Conservation (phyloP, 2,797 vertebrate species). For the Syngnathus acus region DNA sequence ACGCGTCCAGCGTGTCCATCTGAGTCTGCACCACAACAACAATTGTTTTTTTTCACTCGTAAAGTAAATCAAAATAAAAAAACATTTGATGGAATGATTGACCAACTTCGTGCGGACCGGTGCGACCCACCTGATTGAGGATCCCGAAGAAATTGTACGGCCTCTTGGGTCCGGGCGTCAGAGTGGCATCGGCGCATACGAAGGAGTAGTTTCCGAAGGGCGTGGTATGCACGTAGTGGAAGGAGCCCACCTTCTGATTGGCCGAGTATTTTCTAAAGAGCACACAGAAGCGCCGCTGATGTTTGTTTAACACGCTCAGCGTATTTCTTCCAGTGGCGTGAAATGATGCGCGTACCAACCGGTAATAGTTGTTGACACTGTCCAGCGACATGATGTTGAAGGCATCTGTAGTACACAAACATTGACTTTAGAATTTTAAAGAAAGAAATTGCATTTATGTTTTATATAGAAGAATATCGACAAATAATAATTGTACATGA, state of each 20-base stretch:
- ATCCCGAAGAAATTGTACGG: slow-evolving; percentile 97
- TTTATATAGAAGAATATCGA: too few species aligned
- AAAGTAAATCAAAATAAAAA: background rate
- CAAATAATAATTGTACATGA: too few species aligned
- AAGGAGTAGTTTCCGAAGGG: slow-evolving; percentile 96
- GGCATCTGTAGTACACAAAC: slow-evolving; percentile 71
- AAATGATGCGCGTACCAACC: slow-evolving; percentile 65
- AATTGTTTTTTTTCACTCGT: background rate
- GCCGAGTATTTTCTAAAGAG: slow-evolving; percentile 86
- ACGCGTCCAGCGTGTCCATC: slow-evolving; percentile 76
- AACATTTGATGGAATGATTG: background rate
- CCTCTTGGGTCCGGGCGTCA: slow-evolving; percentile 88
- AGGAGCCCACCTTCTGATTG: slow-evolving; percentile 83
- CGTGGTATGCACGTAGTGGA: slow-evolving; percentile 85
- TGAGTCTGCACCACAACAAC: slow-evolving; percentile 67
- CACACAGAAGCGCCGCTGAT: background rate
- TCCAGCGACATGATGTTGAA: slow-evolving; percentile 88
- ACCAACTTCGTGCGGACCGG: background rate
- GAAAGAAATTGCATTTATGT: too few species aligned
- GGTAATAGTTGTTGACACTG: slow-evolving; percentile 89
- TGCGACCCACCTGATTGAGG: slow-evolving; percentile 76
- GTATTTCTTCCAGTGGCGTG: background rate
- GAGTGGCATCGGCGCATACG: slow-evolving; percentile 87
- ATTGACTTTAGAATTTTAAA: background rate
- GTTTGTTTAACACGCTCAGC: slow-evolving; percentile 1